Base-by-base conservation (phyloP, 2,797 vertebrate species). In the Knipowitschia caucasica region DNA sequence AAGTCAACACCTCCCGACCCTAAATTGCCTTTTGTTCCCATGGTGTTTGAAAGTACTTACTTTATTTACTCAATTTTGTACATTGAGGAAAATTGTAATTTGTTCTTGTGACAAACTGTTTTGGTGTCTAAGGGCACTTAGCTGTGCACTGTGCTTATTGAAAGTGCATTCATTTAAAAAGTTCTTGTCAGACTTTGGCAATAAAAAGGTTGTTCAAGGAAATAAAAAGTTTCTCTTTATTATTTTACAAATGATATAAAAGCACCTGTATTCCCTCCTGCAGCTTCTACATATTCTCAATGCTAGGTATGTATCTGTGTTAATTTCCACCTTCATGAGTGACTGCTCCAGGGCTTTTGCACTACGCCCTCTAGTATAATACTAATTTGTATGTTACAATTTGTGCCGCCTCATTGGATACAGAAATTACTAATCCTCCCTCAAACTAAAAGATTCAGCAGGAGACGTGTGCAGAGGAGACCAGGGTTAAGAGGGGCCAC, bases 341-440 rank as follows among this genome's bases (percentile, higher is more conserved):
- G 15, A 67, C 35, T 56, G 42, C 58, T 51, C 30, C 7, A 51
- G 44, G 54, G 42, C 36, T 58, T 43, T 54, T 35, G 44, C 38
- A 64, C 64, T 70, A 44, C 17, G 43, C 59, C 68, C 53, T 74
- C 64, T 34, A 55, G 50, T 64, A 55, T 49, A 75, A 50, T 64
- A 64, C 50, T 71, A 78, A 82, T 83, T 75, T 76, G 58, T 46
- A 45, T 58, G 65, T 83, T 76, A 68, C 57, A 70, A 68, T 78
- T 80, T 74, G 66, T 83, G 53, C 64, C 11, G 47, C 65, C 73
- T 83, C 71, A 80, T 79, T 83, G 73, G 36, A 14, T 49, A 59
- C 67, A 69, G 69, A 79, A 83, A 85, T 85, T 44, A 72, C 73
- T 64, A 74, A 82, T 82, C 60, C 71, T 62, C 69, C 74, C 59